These are phyloP conservation scores for Theropithecus gelada DNA, from an alignment of 2,113 vertebrate species.

Conservation along the genomic window DNA sequence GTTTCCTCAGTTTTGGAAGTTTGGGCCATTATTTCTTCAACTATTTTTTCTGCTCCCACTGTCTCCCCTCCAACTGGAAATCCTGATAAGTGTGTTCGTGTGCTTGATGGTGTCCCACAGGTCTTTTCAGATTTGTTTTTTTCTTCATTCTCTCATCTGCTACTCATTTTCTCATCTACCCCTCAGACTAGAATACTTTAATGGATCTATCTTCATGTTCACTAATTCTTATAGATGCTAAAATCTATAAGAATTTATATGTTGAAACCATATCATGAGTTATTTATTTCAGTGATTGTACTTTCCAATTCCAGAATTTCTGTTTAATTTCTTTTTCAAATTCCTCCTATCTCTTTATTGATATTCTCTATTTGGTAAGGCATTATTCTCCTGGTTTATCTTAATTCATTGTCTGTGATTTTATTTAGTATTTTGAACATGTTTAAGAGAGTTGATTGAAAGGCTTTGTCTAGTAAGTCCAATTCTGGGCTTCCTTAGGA, in stretches of 20 bases:
- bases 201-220: neutral
- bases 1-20: neutral
- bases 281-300: neutral
- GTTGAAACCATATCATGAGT: neutral
- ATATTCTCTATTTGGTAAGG: neutral
- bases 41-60: neutral
- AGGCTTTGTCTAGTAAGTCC: neutral
- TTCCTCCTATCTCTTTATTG: neutral
- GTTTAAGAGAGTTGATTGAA: neutral
- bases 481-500: neutral
- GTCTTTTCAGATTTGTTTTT: neutral
- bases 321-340: neutral
- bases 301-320: neutral
- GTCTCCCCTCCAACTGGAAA: neutral
- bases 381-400: neutral
- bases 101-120: neutral
- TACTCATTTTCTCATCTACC: neutral
- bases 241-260: no score
- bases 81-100: neutral
- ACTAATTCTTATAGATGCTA: neutral
- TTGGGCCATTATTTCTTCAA: neutral
- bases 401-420: neutral
- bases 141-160: neutral
- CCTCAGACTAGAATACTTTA: neutral
- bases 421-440: neutral